These are phyloP conservation scores for Esox niger DNA, from an alignment of 2,113 vertebrate genomes.

Conservation along the genomic window DNA sequence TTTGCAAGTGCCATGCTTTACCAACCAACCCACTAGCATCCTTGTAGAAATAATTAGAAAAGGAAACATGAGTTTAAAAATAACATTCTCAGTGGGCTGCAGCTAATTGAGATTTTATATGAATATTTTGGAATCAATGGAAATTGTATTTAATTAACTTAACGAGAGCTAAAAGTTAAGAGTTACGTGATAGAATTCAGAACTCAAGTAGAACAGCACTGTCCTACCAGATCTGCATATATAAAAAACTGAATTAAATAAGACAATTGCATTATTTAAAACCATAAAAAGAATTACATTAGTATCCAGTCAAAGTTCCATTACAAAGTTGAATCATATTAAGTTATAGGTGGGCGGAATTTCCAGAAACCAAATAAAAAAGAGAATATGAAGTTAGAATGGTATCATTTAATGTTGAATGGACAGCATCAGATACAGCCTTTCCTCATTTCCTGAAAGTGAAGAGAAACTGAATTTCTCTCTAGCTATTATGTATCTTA, in stretches of 20 bases:
- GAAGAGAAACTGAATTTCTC: background rate
- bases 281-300: background rate
- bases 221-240: no score
- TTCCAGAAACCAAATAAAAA: background rate
- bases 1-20: no score
- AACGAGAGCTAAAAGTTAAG: no score
- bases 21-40: no score
- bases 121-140: background rate
- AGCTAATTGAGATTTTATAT: background rate
- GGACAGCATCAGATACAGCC: slow-evolving; percentile 13
- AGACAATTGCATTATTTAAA: no score
- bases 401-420: slow-evolving; percentile 11
- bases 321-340: background rate
- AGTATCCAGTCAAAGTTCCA: background rate
- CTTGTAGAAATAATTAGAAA: background rate
- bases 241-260: no score
- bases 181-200: no score
- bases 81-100: background rate
- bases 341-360: background rate
- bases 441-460: slow-evolving; percentile 30
- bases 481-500: slow-evolving; percentile 15
- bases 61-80: background rate
- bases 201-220: no score
- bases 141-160: background rate
- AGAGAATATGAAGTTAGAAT: slow-evolving; percentile 13